phyloP scores from a whole-genome alignment of 2,113 vertebrate species.

The Leptocoma aspasia region DNA sequence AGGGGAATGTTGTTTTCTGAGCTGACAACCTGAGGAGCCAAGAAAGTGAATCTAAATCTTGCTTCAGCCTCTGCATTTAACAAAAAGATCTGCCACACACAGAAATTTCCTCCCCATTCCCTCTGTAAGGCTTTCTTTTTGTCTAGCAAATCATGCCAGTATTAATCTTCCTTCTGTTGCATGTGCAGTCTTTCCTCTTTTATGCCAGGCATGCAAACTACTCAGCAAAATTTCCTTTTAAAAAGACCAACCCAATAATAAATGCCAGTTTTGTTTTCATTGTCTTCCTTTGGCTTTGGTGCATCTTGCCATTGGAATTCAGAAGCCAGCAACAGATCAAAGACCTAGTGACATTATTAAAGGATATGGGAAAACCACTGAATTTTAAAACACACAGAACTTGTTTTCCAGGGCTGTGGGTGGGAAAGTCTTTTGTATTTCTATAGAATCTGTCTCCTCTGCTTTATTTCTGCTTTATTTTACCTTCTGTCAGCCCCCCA shows the following conservation, averaged over 20 bases:
- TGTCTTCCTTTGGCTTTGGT: slow-evolving; percentile 2
- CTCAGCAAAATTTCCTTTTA: not conserved
- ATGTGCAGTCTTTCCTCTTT: not conserved
- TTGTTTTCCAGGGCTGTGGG: not conserved
- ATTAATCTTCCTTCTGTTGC: not conserved
- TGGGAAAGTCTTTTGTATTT: slow-evolving; percentile 4
- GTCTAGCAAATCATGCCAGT: not conserved
- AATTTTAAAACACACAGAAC: not conserved
- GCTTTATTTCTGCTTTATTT: slow-evolving; percentile 11
- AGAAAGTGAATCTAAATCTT: not conserved
- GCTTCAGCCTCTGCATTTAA: not conserved
- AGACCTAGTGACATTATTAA: slow-evolving; percentile 7
- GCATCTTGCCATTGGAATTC: not conserved
- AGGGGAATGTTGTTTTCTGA: not conserved
- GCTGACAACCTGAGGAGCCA: not conserved
- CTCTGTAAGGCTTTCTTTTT: not conserved
- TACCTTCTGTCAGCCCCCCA: not conserved
- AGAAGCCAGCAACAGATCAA: slow-evolving; percentile 11
- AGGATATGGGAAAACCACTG: not conserved
- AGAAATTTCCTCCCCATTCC: not conserved
- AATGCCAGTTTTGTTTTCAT: not conserved
- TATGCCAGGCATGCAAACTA: not conserved
- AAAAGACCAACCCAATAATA: not conserved
- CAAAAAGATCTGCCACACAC: not conserved
- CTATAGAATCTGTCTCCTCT: not conserved